These are phyloP conservation scores for Neoitamus cyanurus DNA, from an alignment of 2,888 invertebrate species.

Conservation along the genomic window DNA sequence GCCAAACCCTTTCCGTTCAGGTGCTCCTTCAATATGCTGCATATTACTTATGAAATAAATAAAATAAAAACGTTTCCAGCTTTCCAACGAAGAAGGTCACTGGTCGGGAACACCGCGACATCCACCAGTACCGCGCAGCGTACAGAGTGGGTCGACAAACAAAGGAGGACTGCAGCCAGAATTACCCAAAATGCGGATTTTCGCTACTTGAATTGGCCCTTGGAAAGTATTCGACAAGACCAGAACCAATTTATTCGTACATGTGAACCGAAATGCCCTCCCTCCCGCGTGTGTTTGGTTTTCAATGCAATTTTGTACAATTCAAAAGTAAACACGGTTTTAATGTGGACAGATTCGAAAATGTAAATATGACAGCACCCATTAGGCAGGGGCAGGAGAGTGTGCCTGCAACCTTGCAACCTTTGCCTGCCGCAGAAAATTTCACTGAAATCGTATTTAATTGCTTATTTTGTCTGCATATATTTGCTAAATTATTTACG, in stretches of 20 bases:
- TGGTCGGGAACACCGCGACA: conserved; percentile 72
- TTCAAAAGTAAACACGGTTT: background rate
- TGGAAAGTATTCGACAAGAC: conserved; percentile 66
- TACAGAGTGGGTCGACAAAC: conserved; percentile 68
- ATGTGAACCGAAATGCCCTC: background rate
- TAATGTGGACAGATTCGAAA: background rate
- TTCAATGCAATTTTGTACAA: background rate
- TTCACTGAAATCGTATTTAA: background rate
- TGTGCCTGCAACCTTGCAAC: background rate
- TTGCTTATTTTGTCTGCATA: conserved; percentile 20
- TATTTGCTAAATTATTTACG: conserved; percentile 17
- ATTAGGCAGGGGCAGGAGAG: background rate
- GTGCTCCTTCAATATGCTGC: background rate
- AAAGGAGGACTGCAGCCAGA: conserved; percentile 68
- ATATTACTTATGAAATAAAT: background rate
- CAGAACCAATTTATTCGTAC: conserved; percentile 11
- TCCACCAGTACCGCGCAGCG: conserved; percentile 75
- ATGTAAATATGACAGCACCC: background rate
- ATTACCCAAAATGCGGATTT: conserved; percentile 74
- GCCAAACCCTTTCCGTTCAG: background rate
- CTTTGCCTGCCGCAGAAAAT: too few relatives aligned
- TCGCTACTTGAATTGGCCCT: conserved; percentile 79
- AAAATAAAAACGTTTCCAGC: conserved; percentile 62
- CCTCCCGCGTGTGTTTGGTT: background rate
- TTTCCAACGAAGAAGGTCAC: conserved; percentile 72